Conservation (phyloP, 2,888 invertebrate species). For the Polydesmus complanatus region DNA sequence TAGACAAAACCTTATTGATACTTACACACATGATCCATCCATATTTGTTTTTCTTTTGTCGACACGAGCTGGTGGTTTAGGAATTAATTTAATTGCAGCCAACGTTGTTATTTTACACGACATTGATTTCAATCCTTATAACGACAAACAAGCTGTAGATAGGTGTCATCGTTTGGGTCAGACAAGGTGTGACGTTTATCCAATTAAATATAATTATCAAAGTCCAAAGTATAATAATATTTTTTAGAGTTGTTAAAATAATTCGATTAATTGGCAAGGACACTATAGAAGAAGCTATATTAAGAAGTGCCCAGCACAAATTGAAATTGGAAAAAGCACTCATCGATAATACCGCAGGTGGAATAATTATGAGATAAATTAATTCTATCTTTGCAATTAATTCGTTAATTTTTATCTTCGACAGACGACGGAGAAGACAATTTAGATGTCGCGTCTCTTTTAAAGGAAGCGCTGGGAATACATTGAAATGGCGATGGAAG, state of each 20-base stretch:
- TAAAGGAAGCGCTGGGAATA: slow-evolving; percentile 68
- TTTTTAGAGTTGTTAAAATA: slow-evolving; percentile 61
- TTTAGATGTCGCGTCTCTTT: slow-evolving; percentile 54
- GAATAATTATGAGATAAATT: slow-evolving; percentile 12
- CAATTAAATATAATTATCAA: too few species aligned
- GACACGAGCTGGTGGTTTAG: slow-evolving; percentile 88
- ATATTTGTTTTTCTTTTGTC: slow-evolving; percentile 84
- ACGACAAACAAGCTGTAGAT: slow-evolving; percentile 90
- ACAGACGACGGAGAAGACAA: slow-evolving; percentile 23
- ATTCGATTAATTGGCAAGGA: slow-evolving; percentile 68
- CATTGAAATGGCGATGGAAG: too few species aligned
- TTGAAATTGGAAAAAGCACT: slow-evolving; percentile 81
- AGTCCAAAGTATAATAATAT: slow-evolving; percentile 12
- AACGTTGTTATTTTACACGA: slow-evolving; percentile 94
- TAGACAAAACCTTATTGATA: slow-evolving; percentile 81
- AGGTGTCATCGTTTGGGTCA: slow-evolving; percentile 53
- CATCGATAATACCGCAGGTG: slow-evolving; percentile 46
- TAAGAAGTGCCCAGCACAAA: slow-evolving; percentile 77
- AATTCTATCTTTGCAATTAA: background rate
- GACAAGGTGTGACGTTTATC: slow-evolving; percentile 33
- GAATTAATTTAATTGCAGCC: slow-evolving; percentile 85
- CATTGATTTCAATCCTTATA: slow-evolving; percentile 96
- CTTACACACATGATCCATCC: slow-evolving; percentile 59
- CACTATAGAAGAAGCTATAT: slow-evolving; percentile 87
- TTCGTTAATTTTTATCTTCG: slow-evolving; percentile 13